Base-by-base conservation (phyloP, 2,113 vertebrate species). In the Proteles cristata region DNA sequence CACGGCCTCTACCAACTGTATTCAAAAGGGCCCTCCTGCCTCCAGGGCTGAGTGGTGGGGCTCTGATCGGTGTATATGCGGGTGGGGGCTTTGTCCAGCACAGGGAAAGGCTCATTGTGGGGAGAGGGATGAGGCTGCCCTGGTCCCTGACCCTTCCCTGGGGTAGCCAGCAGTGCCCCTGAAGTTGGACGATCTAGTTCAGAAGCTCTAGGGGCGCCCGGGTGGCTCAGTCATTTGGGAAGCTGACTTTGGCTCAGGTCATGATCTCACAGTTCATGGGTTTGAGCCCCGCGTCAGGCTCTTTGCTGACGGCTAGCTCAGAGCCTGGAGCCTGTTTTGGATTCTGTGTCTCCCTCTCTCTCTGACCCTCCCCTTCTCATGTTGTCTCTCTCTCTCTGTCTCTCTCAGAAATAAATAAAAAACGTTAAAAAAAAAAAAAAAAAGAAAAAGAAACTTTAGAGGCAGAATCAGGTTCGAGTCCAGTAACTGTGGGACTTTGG, bases 401-500 rank as follows among this genome's bases (percentile, higher is more conserved):
- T 39, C 39, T 39, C 39, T 39, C 39, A 39, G 39, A 39, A 39
- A 39, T 39, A 39, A 39, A 39, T 39, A 39, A 39, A 39, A 39
- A 39, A 39, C 39, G 39, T 39, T 39, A 39, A 39, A 39, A 39
- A 39, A 39, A 39, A 39, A 39, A 39, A 39, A 39, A 39, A 39
- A 39, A n/a, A n/a, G n/a, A 39, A 39, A 3, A 39, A 55, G 79
- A 65, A 85, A n/a, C 28, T 45, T 84, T 89, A 39, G 69, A 86
- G 55, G 69, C 74, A 92, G 31, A 7, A 69, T 0, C 68, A 50
- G 19, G n/a, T 90, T 85, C 94, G 85, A 81, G 81, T 73, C 76
- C 74, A 84, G 76, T 28, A 61, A 76, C 61, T n/a, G 85, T 86
- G 77, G 39, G 74, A 79, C 76, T 90, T 96, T 39, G 50, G 69